Conservation (phyloP, 1,140 invertebrate species). For the Mesaphorura yosii region DNA sequence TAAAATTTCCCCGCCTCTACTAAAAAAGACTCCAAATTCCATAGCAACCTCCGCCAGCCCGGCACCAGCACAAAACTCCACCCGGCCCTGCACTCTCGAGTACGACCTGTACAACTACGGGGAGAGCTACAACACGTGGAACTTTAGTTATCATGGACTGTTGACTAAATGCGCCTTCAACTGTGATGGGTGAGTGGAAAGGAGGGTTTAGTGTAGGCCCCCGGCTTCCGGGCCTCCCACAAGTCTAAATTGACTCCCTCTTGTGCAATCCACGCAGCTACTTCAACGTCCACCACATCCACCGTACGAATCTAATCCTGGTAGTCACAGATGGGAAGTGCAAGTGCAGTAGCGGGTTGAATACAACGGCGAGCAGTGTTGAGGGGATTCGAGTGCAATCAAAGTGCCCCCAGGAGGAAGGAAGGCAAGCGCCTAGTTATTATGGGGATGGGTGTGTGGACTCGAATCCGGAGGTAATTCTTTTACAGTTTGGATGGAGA, state of each 20-base stretch:
- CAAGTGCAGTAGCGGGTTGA: too few relatives aligned
- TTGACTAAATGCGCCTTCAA: slow-evolving; percentile 79
- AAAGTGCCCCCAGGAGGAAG: too few relatives aligned
- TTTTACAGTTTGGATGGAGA: too few relatives aligned
- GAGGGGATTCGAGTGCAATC: too few relatives aligned
- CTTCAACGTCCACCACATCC: slow-evolving; percentile 85
- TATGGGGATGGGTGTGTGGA: too few relatives aligned
- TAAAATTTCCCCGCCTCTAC: too few relatives aligned
- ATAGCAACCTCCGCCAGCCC: too few relatives aligned
- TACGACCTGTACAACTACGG: slow-evolving; percentile 61
- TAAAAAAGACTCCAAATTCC: too few relatives aligned
- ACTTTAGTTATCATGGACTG: slow-evolving; percentile 47
- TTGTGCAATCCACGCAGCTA: slow-evolving; percentile 44
- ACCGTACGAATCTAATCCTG: slow-evolving; percentile 77
- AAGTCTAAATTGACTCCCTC: background rate
- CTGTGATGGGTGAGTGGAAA: slow-evolving; percentile 63
- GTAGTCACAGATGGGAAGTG: slow-evolving; percentile 79
- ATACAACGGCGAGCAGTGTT: too few relatives aligned
- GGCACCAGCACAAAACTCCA: slow-evolving; percentile 68
- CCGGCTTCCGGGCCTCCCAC: too few relatives aligned
- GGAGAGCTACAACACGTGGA: slow-evolving; percentile 23
- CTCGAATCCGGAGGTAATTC: too few relatives aligned
- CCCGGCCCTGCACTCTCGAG: slow-evolving; percentile 69
- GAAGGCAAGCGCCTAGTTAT: too few relatives aligned
- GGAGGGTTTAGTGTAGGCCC: background rate